Percentiles rank a stretch among this genome's conserved stretches.
Evolutionary conservation across 2,797 vertebrate genomes (phyloP).

Genomic region (Gadopsis marmoratus): DNA sequence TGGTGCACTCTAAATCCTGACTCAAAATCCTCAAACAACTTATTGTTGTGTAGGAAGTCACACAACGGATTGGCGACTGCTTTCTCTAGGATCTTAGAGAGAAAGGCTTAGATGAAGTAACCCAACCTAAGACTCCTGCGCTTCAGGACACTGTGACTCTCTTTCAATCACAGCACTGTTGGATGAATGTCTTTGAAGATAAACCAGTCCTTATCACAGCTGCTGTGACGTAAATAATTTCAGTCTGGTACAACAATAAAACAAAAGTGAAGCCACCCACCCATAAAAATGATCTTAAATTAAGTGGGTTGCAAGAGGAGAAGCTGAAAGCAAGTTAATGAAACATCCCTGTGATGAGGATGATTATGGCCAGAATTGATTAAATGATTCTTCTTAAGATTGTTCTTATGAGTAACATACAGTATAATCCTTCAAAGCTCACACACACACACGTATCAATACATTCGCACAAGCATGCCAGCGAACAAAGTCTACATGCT

Average conservation of each 20-base stretch:
- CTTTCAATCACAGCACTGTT: neutral
- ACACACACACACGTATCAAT: conserved; percentile 3
- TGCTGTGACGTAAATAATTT: neutral
- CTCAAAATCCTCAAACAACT: too few species aligned
- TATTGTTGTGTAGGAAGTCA: too few species aligned
- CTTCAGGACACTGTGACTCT: neutral
- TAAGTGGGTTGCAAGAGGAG: conserved; percentile 7
- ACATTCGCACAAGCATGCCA: conserved; percentile 24
- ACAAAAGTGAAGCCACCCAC: neutral
- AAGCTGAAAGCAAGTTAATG: conserved; percentile 55
- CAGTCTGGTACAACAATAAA: conserved; percentile 29
- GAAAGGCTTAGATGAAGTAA: too few species aligned
- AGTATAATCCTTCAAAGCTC: conserved; percentile 25
- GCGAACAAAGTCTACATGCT: conserved; percentile 4
- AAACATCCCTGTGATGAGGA: conserved; percentile 33
- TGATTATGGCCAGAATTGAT: conserved; percentile 30
- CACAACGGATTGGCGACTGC: too few species aligned
- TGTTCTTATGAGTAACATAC: conserved; percentile 8
- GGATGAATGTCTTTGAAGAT: conserved; percentile 6
- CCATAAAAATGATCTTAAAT: conserved; percentile 25
- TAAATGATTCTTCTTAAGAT: conserved; percentile 43
- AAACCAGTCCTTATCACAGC: conserved; percentile 1
- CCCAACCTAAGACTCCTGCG: conserved; percentile 17
- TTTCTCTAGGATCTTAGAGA: too few species aligned
- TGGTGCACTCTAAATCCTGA: too few species aligned